Conservation (phyloP, 2,888 invertebrate species). For the Eupithecia vulgata region DNA sequence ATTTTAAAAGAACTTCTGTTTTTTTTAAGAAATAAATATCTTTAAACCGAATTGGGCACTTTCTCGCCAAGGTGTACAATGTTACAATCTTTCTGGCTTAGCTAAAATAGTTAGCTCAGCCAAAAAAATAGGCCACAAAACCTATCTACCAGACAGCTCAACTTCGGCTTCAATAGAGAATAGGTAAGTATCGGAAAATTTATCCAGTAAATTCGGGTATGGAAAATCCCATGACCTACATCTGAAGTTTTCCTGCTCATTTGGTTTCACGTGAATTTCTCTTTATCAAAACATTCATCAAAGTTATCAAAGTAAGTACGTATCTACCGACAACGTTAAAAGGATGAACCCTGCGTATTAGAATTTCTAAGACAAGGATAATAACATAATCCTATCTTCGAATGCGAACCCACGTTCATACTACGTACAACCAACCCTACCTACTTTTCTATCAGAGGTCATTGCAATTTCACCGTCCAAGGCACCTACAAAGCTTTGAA, state of each 20-base stretch:
- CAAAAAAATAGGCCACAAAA: too few species aligned
- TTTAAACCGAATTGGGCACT: too few species aligned
- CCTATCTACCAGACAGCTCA: too few species aligned
- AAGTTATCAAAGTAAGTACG: background rate
- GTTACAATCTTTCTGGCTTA: too few species aligned
- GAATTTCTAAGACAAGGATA: background rate
- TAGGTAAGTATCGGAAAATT: background rate
- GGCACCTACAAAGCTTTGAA: constrained; percentile 51
- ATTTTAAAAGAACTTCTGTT: too few species aligned
- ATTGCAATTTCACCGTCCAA: constrained; percentile 42
- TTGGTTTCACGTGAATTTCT: background rate
- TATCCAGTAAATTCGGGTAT: background rate
- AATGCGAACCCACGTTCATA: constrained; percentile 18
- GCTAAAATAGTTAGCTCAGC: too few species aligned
- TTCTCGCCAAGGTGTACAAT: too few species aligned
- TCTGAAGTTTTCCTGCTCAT: background rate
- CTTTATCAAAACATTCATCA: background rate
- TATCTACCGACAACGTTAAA: background rate
- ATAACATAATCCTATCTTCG: constrained; percentile 17
- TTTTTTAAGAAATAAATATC: too few species aligned
- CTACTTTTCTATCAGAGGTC: constrained; percentile 31
- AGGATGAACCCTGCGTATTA: background rate
- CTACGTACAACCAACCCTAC: background rate
- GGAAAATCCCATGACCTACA: background rate
- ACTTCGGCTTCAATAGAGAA: background rate